phyloP scores from a whole-genome alignment of 2,113 vertebrate species.

The Zosterops japonicus region DNA sequence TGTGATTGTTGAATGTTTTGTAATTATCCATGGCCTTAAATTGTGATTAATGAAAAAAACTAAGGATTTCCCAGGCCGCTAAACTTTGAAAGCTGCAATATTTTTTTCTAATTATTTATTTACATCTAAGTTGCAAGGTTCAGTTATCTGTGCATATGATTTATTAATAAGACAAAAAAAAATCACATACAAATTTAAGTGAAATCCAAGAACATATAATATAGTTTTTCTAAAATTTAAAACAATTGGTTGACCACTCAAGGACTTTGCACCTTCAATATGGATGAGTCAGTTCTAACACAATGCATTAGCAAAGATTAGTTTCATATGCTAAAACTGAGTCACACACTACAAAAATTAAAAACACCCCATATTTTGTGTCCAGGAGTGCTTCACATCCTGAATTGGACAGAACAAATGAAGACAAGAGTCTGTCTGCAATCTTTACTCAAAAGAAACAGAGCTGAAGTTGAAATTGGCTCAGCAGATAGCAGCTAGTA shows the following conservation, averaged over 20 bases:
- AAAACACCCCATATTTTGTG: not conserved
- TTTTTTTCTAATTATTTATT: not conserved
- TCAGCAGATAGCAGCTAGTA: constrained; percentile 45
- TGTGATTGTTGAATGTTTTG: not conserved
- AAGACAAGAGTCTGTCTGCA: not conserved
- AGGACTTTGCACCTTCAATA: not conserved
- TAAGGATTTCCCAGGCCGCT: not conserved
- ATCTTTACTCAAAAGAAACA: constrained; percentile 26
- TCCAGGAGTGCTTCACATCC: not conserved
- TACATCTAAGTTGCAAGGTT: not conserved
- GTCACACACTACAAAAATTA: not conserved
- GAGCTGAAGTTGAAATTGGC: constrained; percentile 47
- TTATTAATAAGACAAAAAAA: not conserved
- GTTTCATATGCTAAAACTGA: not conserved
- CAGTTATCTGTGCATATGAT: not conserved
- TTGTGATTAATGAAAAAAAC: not conserved
- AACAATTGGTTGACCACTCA: not conserved
- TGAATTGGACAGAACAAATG: constrained; percentile 14
- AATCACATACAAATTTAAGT: not conserved
- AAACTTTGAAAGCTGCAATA: not conserved
- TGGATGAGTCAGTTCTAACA: constrained; percentile 23
- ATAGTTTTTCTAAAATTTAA: not conserved
- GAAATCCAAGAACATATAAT: not conserved
- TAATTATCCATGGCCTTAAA: not conserved
- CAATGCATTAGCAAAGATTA: not conserved